Base-by-base conservation (phyloP, 30 jellyfish, hydroid and myxozoan species). In the Pelagia noctiluca region DNA sequence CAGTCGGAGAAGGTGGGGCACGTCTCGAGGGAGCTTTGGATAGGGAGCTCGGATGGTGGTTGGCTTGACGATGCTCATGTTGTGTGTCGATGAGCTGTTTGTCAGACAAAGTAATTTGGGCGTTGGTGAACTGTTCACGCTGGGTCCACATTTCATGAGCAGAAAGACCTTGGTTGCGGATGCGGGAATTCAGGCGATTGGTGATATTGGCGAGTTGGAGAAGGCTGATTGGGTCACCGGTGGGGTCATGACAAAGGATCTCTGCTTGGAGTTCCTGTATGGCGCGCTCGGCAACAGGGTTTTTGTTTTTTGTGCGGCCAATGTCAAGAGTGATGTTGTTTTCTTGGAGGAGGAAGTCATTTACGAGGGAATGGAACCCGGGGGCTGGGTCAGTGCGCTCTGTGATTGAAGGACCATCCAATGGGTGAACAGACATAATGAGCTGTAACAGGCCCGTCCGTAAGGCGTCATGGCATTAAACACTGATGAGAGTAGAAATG, bases 211-310 rank as follows among this genome's bases (percentile, higher is more conserved):
- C 67, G 24, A 83, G 93, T 7, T 25, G 24, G 50, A 38, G 22
- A 10, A n/a, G 67, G 24, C 63, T 26, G 22, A 68, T 29, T 24
- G 68, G 68, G 33, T 35, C 36, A 24, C 69, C 71, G 33, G 33
- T 57, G 22, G 88, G 88, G 70, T 50, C 88, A 21, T 46, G 80
- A 19, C 72, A 22, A 25, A 83, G 79, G n/a, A 83, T 11, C 35
- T 83, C 93, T 22, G 12, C 64, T 54, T 47, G 89, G 22, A 71
- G 26, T 32, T 83, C 93, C 35, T 71, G 82, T 16, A 71, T 81
- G 23, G 93, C 89, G 48, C 65, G 47, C 64, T 83, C 93, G 3
- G 93, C 78, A 32, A 36, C 93, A 3, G 89, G 93, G 21, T 83
- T 83, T 33, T 83, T 38, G 80, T 83, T 83, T 32, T 68, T 68